A percentile compares a stretch with the other conserved stretches of the same genome.
Conservation (phyloP, 2,113 vertebrate genomes). For the Sclerurus mexicanus region DNA sequence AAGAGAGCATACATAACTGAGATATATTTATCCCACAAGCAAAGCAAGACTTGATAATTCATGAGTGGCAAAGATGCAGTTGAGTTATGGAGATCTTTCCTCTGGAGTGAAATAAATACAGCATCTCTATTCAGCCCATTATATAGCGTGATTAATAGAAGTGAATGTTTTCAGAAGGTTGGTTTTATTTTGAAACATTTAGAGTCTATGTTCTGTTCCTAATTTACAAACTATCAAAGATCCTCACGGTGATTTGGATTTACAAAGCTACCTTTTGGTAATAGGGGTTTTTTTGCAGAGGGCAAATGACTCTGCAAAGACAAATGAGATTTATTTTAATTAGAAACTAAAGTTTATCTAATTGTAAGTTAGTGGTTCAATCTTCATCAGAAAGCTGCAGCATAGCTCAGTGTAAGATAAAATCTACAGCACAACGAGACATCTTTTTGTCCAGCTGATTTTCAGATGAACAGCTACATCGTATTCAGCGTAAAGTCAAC, state of each 20-base stretch:
- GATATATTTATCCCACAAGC: slow-evolving; percentile 75
- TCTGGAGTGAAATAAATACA: slow-evolving; percentile 72
- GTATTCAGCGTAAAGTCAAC: neutral
- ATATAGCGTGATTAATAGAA: slow-evolving; percentile 54
- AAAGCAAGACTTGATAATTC: slow-evolving; percentile 69
- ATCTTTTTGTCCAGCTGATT: neutral
- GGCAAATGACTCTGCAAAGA: neutral
- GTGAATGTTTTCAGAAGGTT: slow-evolving; percentile 24
- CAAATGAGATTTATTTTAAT: neutral
- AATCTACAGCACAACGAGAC: neutral
- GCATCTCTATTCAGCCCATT: slow-evolving; percentile 48
- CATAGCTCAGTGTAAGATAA: neutral
- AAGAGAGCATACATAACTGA: slow-evolving; percentile 68
- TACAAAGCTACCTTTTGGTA: neutral
- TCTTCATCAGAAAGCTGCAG: neutral
- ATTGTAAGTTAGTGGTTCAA: neutral
- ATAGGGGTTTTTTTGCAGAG: neutral
- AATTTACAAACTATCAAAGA: neutral
- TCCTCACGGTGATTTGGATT: neutral
- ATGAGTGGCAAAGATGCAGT: slow-evolving; percentile 67
- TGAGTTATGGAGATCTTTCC: slow-evolving; percentile 68
- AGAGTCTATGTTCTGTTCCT: neutral
- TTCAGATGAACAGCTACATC: neutral
- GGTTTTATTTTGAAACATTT: slow-evolving; percentile 3
- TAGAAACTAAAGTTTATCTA: neutral